Base-by-base conservation (phyloP, 2,113 vertebrate genomes). In the Forbesichthys papilliferus region DNA sequence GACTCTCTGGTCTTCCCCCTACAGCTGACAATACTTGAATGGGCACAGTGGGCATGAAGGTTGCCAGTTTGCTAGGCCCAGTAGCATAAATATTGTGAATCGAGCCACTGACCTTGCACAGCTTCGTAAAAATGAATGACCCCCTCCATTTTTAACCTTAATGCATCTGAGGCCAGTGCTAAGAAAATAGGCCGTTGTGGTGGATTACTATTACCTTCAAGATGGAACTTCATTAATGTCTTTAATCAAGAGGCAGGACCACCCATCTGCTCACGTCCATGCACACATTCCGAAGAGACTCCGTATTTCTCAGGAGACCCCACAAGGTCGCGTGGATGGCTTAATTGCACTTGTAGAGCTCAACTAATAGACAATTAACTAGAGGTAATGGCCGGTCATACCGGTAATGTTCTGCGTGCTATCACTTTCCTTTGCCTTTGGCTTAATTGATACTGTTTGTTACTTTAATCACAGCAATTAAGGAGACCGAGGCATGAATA, bases 401-500 rank as follows among this genome's bases (percentile, higher is more conserved):
- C 71, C 70, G 70, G 68, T 86, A 77, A 83, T 80, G 84, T 63
- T 78, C 68, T 85, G 79, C 68, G 84, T 68, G 76, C 75, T 61
- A 64, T 82, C 67, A 42, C 60, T 51, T 66, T 74, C 60, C 18
- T 33, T 64, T 34, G 48, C 74, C 64, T 80, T 86, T 72, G 77
- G 74, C 79, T 87, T 79, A 86, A 91, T 88, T 71, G 61, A 87
- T 64, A 75, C 78, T 77, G 76, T 89, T 88, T 88, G 80, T 88
- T 82, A 87, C 86, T 81, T 80, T 84, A 82, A 84, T 88, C 76
- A 83, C 64, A 76, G 79, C 83, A 78, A 87, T 91, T 88, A 87
- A 75, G 79, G 49, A 54, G 73, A 74, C 47, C 79, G 72, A 69
- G 68, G 75, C 77, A 76, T 78, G 77, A 60, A 68, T 59, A 12